Base-by-base conservation (phyloP, 2,888 invertebrate species). In the Caenorhabditis afra region DNA sequence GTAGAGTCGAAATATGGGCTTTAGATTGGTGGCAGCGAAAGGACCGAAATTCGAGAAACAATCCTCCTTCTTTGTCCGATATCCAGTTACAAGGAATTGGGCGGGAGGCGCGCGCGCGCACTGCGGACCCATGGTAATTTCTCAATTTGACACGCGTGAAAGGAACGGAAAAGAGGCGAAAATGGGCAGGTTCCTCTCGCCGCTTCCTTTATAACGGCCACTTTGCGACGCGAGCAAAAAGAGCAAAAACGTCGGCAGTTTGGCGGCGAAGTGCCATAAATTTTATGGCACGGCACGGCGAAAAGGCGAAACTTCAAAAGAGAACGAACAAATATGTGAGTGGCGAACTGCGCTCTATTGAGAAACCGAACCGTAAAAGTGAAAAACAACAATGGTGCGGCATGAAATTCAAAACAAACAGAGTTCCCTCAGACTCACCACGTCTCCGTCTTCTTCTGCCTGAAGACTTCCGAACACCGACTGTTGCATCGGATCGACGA, bases 401-500 rank as follows among this genome's bases (percentile, higher is more conserved):
- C 29, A 29, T 5, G 7, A 3, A 3, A 29, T 5, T 7, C 29
- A 29, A 29, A 29, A 29, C 4, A 29, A 8, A 20, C 39, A 8
- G n/a, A 39, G 14, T 39, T 39, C 20, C 10, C n/a, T 47, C 16
- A 16, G n/a, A 74, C 81, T 59, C 61, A 81, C 81, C 64, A 62
- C 62, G 44, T 59, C n/a, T n/a, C n/a, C 53, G n/a, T 73, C 81
- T 20, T 70, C 70, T 57, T 77, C 82, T 16, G 80, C 78, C 10
- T 50, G 61, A 10, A 81, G 59, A 20, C 71, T 71, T 53, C 83
- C 83, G 45, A 74, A 83, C 41, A 81, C 67, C 18, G 80, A 75
- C 47, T 83, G 75, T 22, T 83, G 80, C 78, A 83, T 78, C 44
- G 81, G 83, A 55, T 77, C 65, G 11, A 62, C 71, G 37, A 79